Conservation (phyloP, 2,888 invertebrate genomes). For the Venusia cambrica region DNA sequence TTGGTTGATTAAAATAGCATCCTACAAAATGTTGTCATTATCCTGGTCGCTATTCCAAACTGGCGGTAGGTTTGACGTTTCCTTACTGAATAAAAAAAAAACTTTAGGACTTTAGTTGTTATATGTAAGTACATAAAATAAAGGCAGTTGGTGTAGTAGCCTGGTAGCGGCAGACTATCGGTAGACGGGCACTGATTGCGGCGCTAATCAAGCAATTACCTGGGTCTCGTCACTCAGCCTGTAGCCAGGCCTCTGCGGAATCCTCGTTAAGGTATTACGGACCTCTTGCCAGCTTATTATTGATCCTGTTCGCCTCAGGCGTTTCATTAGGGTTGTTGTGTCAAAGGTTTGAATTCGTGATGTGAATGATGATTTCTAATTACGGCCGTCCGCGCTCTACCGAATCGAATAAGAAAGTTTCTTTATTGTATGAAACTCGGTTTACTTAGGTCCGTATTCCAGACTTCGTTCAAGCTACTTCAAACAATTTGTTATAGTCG, state of each 20-base stretch:
- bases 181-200: conserved; percentile 44
- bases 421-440: no score
- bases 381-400: no score
- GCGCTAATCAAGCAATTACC: conserved; percentile 62
- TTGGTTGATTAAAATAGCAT: no score
- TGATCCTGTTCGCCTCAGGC: conserved; percentile 30
- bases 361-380: no score
- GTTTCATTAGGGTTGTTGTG: conserved; percentile 7
- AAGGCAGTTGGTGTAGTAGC: conserved; percentile 2
- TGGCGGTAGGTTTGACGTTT: no score
- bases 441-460: no score
- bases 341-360: neutral
- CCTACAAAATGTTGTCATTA: no score
- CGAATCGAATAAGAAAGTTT: no score
- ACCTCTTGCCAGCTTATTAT: conserved; percentile 39
- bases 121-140: conserved; percentile 4
- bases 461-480: no score
- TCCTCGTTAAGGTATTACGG: conserved; percentile 53
- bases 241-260: conserved; percentile 36
- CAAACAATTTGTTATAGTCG: no score
- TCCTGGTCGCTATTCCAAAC: no score
- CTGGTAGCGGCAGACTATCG: conserved; percentile 27
- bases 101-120: neutral
- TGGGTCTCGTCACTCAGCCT: conserved; percentile 44
- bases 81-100: no score